phyloP scores from a whole-genome alignment of 2,113 vertebrate species.

The Chamaea fasciata region DNA sequence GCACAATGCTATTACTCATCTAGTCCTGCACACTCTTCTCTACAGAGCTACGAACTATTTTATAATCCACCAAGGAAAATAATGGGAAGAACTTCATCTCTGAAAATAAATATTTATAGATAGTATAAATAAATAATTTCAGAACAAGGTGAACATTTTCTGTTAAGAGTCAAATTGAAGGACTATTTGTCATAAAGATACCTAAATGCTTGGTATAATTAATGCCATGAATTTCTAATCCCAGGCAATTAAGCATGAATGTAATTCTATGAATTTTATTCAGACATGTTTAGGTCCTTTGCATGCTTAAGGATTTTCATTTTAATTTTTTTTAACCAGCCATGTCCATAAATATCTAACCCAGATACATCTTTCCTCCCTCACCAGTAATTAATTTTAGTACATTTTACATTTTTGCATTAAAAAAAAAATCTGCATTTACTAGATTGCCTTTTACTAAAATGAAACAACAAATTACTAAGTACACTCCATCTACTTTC shows the following conservation, averaged over 20 bases:
- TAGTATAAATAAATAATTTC: not conserved
- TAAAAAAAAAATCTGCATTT: not conserved
- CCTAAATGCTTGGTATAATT: not conserved
- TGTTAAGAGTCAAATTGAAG: not conserved
- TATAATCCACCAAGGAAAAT: not conserved
- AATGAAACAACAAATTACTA: not conserved
- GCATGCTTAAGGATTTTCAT: not conserved
- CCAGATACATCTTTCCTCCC: not conserved
- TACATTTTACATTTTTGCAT: not conserved
- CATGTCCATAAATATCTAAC: not conserved
- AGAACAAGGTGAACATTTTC: not conserved
- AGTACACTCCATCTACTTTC: not conserved
- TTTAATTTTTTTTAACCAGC: not conserved
- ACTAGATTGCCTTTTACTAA: not conserved
- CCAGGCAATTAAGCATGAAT: not conserved
- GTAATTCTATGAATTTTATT: not conserved
- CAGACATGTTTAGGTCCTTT: not conserved
- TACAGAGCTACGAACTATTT: not conserved
- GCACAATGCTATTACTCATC: not conserved
- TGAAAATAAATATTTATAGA: not conserved
- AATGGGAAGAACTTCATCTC: not conserved
- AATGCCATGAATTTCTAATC: not conserved
- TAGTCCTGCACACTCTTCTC: not conserved
- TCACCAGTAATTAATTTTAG: not conserved
- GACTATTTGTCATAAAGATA: not conserved